Evolutionary conservation across 2,113 vertebrate genomes (phyloP).

Genomic region (Orycteropus afer): DNA sequence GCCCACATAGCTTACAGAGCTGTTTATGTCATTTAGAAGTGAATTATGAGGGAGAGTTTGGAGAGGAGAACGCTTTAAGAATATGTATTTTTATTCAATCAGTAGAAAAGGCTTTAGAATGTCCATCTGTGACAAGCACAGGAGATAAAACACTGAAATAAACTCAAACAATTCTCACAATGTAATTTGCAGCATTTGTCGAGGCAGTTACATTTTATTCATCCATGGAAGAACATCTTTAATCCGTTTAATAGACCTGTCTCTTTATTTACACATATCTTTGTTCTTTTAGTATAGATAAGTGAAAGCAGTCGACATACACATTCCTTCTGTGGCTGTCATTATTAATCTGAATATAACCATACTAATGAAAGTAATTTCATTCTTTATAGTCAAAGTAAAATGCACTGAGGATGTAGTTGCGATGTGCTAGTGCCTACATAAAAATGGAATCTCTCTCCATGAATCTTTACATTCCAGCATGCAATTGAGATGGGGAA

Average conservation of each 20-base stretch:
- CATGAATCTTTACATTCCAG: neutral
- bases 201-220: slow-evolving; percentile 35
- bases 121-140: neutral
- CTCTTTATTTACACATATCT: slow-evolving; percentile 46
- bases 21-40: slow-evolving; percentile 21
- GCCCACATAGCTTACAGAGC: neutral
- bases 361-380: slow-evolving; percentile 6
- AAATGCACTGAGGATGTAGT: neutral
- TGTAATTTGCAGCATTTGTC: slow-evolving; percentile 33
- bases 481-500: slow-evolving; percentile 21
- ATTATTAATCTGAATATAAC: slow-evolving; percentile 19
- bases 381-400: slow-evolving; percentile 32
- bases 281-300: neutral
- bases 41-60: neutral
- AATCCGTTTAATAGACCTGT: slow-evolving; percentile 40
- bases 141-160: slow-evolving; percentile 48
- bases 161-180: neutral
- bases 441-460: slow-evolving; percentile 46
- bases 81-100: slow-evolving; percentile 21
- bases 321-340: neutral
- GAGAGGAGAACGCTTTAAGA: slow-evolving; percentile 47
- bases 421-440: neutral
- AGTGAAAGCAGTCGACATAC: slow-evolving; percentile 10
- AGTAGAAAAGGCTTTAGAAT: slow-evolving; percentile 47
- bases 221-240: slow-evolving; percentile 40